Evolutionary conservation across 2,113 vertebrate genomes (phyloP).

Genomic region (Cyanistes caeruleus): DNA sequence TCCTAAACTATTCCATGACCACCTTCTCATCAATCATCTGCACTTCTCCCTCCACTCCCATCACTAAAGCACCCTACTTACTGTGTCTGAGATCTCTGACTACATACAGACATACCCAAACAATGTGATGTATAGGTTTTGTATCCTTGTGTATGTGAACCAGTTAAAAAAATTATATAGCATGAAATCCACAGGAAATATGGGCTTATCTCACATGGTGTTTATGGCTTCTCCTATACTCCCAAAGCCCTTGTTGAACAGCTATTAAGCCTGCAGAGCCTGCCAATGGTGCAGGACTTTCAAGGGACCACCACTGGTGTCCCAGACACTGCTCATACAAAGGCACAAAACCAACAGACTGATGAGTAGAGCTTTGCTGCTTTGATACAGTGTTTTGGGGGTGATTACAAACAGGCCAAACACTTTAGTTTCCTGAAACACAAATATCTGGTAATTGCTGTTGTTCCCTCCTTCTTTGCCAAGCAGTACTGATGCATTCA

Average conservation of each 20-base stretch:
- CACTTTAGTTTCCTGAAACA: background rate
- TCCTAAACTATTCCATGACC: background rate
- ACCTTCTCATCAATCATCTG: background rate
- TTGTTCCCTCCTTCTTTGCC: background rate
- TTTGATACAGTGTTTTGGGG: background rate
- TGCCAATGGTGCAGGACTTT: background rate
- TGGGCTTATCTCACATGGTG: background rate
- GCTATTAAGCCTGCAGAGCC: background rate
- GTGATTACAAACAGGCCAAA: background rate
- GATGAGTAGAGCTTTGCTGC: background rate
- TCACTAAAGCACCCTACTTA: background rate
- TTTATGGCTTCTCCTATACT: background rate
- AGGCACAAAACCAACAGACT: background rate
- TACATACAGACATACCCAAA: background rate
- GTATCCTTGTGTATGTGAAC: background rate
- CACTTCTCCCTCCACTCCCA: background rate
- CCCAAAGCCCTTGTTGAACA: background rate
- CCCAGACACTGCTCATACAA: background rate
- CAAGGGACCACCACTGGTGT: background rate
- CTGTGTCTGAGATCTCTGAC: background rate
- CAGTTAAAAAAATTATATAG: background rate
- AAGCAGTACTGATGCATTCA: accelerated
- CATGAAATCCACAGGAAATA: background rate
- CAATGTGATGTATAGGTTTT: background rate
- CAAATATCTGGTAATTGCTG: background rate